Conservation (phyloP, 2,797 vertebrate genomes). For the Acanthornis magna region DNA sequence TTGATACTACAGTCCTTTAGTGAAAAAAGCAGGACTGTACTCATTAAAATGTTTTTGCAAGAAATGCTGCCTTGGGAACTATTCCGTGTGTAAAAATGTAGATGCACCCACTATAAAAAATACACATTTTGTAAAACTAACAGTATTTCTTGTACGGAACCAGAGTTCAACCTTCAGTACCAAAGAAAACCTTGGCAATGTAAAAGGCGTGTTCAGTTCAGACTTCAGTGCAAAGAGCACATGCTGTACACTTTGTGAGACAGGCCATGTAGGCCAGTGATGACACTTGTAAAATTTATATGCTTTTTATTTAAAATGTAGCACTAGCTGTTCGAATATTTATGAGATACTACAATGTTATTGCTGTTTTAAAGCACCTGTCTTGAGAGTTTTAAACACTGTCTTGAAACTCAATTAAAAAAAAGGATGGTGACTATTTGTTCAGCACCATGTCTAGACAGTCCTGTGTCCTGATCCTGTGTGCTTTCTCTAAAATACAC, state of each 20-base stretch:
- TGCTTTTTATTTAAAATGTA: neutral
- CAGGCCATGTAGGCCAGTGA: neutral
- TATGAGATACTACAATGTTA: neutral
- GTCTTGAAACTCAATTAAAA: neutral
- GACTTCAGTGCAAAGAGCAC: neutral
- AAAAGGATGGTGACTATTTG: neutral
- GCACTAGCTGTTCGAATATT: neutral
- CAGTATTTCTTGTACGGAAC: neutral
- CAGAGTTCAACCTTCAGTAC: neutral
- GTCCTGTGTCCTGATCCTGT: rapidly evolving
- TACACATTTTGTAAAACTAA: neutral
- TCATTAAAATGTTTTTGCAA: neutral
- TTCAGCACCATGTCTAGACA: neutral
- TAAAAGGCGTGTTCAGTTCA: neutral
- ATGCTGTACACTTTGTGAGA: neutral
- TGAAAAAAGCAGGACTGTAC: neutral
- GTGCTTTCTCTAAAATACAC: neutral
- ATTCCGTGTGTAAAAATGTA: neutral
- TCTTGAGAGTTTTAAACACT: neutral
- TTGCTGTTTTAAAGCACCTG: neutral
- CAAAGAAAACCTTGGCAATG: neutral
- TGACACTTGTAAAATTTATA: neutral
- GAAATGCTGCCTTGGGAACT: neutral
- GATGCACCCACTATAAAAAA: neutral
- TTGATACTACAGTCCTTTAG: neutral